Evolutionary conservation across 1,140 invertebrate genomes (phyloP), one percentile per base, ranked within the genome.

Genomic region (Agrilus planipennis): DNA sequence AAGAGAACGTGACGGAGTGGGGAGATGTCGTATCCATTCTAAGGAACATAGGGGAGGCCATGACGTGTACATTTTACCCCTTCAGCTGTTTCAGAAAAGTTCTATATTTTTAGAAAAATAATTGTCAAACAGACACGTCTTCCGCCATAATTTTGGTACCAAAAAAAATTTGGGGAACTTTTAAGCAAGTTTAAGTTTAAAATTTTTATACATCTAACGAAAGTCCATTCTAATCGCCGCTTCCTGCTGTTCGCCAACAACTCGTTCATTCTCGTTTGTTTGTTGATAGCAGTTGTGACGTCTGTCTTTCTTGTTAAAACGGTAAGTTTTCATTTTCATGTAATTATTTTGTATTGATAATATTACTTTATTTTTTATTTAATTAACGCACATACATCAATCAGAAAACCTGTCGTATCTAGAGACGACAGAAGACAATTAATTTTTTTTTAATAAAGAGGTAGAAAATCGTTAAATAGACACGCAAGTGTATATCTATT

Each of bases 1-100:
- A 64, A 65, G 64, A 64, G 62, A 61, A 57, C 41, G 47, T 55
- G 61, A 61, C 55, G 59, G 61, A 60, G 65, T 34, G 51, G 55
- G 46, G n/a, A n/a, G n/a, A n/a, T n/a, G n/a, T n/a, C 50, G 47
- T 52, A 39, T 52, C 52, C 49, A 55, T 49, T 29, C 34, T 16
- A 16, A 20, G 21, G 21, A 38, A 35, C 18, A 25, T 32, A 54
- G 53, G 55, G 53, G 53, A 44, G 47, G 41, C 41, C 50, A 23
- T 29, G 21, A 29, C 4, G 19, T 7, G 10, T 23, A 15, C 25
- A 25, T 6, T 9, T 39, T 19, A 34, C 22, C 15, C 23, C 27
- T 21, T 39, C 42, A 20, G 34, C 28, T 39, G 30, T 39, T 44
- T 45, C 36, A 20, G 19, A 22, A 40, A 27, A 35, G 18, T 21